Base-by-base conservation (phyloP, 2,888 invertebrate species). In the Mesoligia furuncula region DNA sequence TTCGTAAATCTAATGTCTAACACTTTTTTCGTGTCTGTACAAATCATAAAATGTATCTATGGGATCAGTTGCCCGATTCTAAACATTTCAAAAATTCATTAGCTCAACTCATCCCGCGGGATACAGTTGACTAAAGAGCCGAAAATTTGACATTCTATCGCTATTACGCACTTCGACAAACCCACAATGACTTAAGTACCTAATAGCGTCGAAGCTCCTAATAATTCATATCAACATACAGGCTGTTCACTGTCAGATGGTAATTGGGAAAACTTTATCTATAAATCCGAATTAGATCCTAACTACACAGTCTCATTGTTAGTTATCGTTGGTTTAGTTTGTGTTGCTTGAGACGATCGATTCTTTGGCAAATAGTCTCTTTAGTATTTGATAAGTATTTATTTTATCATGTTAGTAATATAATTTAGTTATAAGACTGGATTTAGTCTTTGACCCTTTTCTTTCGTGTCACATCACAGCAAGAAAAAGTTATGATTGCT, bases 231-330 rank as follows among this genome's bases (percentile, higher is more conserved):
- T 75, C 75, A 77, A 75, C 48, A 48, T 31, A 39, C 8, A 27
- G 42, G 9, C 59, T 42, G 42, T 66, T 73, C 51, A 61, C 36
- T 67, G 59, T 78, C 9, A 42, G 73, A 61, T 61, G 36, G 42
- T 15, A 79, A 79, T 79, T 61, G 59, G 13, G 31, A 15, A 66
- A 79, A 79, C 79, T 79, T 79, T 54, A 67, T 79, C 79, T 62
- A 79, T 79, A 79, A 74, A 79, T 79, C 79, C 11, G 66, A 74
- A 79, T 79, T 79, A 79, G 27, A 54, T 45, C 79, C 79, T 79
- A 79, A 74, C 54, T 62, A 79, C 61, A 79, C 62, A 67, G 57
- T 62, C 42, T 79, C 61, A 67, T 73, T 78, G 73, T 78, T 61
- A 78, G 27, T 66, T 79, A 79, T 36, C 15, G 36, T 73, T 48